Evolutionary conservation across 2,113 vertebrate species (phyloP).

Genomic region (Tinamus guttatus): DNA sequence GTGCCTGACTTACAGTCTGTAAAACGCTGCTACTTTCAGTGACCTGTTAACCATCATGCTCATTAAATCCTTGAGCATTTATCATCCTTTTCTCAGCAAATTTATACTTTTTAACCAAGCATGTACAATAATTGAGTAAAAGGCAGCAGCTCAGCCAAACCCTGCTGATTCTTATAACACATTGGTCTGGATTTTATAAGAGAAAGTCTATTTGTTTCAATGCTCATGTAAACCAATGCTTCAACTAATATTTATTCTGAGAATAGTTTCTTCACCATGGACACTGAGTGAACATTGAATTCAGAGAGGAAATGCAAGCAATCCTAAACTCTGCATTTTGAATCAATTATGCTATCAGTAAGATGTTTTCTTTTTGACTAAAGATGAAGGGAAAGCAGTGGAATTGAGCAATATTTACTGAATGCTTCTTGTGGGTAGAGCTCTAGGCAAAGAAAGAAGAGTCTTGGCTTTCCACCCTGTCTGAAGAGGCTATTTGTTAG

Average conservation of each 20-base stretch:
- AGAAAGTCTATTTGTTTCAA: slow-evolving; percentile 8
- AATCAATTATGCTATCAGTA: background rate
- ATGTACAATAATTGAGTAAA: background rate
- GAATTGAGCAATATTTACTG: background rate
- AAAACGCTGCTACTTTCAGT: background rate
- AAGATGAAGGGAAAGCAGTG: background rate
- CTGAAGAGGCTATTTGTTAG: slow-evolving; percentile 27
- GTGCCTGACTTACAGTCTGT: background rate
- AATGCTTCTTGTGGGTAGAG: background rate
- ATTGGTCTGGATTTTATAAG: background rate
- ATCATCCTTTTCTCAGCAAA: background rate
- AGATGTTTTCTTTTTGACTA: background rate
- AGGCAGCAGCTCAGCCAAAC: background rate
- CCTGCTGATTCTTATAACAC: background rate
- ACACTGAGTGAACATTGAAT: background rate
- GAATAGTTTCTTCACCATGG: background rate
- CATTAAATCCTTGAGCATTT: background rate
- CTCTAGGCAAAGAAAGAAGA: background rate
- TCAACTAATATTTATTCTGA: background rate
- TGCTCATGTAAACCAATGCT: background rate
- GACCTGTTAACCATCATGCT: background rate
- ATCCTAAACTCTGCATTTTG: slow-evolving; percentile 3
- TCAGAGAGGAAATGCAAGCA: background rate
- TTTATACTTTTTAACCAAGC: background rate
- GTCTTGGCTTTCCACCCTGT: background rate